phyloP scores from a whole-genome alignment of 2,888 invertebrate genomes.

The Amphipoea lucens region DNA sequence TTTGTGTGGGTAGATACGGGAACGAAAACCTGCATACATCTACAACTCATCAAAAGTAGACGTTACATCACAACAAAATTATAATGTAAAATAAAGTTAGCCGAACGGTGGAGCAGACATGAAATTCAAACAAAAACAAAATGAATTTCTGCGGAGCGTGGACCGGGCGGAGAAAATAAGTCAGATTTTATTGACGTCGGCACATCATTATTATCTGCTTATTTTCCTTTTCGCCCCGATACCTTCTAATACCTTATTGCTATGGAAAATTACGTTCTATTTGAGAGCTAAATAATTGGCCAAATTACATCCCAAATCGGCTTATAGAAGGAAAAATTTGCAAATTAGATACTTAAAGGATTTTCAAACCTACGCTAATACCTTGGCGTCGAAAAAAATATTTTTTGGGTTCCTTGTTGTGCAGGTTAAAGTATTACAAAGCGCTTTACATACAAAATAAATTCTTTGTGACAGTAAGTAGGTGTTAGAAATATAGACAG shows the following conservation, averaged over 20 bases:
- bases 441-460: not conserved
- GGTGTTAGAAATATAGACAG: not conserved
- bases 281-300: conserved; percentile 85
- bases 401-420: conserved; percentile 37
- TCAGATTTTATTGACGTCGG: conserved; percentile 77
- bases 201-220: conserved; percentile 84
- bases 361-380: conserved; percentile 71
- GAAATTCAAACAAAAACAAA: conserved; percentile 52
- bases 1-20: not conserved
- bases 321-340: conserved; percentile 80
- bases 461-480: not conserved
- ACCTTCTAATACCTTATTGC: conserved; percentile 78
- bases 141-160: conserved; percentile 43
- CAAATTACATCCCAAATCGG: conserved; percentile 84
- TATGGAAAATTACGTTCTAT: conserved; percentile 82
- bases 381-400: conserved; percentile 13
- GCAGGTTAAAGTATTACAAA: not conserved
- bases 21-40: not conserved
- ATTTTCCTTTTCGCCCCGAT: conserved; percentile 80
- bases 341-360: conserved; percentile 87
- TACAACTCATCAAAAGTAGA: conserved; percentile 8
- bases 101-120: conserved; percentile 38
- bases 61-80: conserved; percentile 10
- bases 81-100: conserved; percentile 31
- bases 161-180: conserved; percentile 62